Conservation (phyloP, 2,797 vertebrate species). For the Meda fulgida region DNA sequence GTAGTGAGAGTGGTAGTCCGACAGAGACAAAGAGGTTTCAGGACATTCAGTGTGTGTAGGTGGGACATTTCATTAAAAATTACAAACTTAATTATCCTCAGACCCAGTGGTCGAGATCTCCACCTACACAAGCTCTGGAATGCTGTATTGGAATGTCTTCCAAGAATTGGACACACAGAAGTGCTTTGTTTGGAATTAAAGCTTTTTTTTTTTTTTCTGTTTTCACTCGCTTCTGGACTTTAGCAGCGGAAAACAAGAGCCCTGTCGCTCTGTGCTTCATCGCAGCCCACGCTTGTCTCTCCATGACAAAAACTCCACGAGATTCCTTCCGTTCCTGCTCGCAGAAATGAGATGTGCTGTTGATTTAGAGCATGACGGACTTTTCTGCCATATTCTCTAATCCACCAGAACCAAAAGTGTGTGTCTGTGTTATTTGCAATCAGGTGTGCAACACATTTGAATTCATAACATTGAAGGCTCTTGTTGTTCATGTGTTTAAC, state of each 20-base stretch:
- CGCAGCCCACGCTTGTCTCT: conserved; percentile 32
- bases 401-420: conserved; percentile 6
- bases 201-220: conserved; percentile 54
- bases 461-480: conserved; percentile 3
- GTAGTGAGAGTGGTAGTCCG: neutral
- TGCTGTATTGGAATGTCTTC: conserved; percentile 71
- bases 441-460: conserved; percentile 21
- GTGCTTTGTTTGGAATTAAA: conserved; percentile 67
- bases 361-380: conserved; percentile 15
- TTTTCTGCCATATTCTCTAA: neutral
- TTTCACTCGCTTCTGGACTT: conserved; percentile 34
- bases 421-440: conserved; percentile 18
- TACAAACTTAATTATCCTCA: conserved; percentile 62
- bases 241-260: conserved; percentile 20
- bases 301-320: conserved; percentile 17
- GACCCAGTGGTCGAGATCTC: conserved; percentile 64
- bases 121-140: conserved; percentile 67
- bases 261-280: neutral
- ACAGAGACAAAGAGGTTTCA: conserved; percentile 10
- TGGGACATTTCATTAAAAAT: conserved; percentile 57
- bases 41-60: conserved; percentile 36
- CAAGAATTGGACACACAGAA: conserved; percentile 65
- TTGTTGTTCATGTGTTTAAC: neutral
- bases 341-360: conserved; percentile 32
- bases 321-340: conserved; percentile 37